These are phyloP conservation scores for Sakesphorus luctuosus DNA, from an alignment of 2,113 vertebrate species.

Conservation along the genomic window DNA sequence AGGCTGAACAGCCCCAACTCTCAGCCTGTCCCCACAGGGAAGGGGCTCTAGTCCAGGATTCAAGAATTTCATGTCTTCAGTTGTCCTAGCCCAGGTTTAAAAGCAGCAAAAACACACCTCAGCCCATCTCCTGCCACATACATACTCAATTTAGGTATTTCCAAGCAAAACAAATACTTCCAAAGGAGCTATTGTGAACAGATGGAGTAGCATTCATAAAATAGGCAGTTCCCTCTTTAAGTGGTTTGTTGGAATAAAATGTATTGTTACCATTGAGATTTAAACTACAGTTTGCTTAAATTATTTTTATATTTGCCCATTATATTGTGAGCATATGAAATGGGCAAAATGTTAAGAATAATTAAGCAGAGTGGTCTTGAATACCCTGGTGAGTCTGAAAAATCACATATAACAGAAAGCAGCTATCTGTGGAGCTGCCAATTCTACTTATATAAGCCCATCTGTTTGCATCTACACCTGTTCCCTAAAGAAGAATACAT, in stretches of 20 bases:
- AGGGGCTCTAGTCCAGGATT: neutral
- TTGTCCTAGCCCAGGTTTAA: neutral
- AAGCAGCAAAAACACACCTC: neutral
- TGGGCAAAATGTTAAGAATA: conserved; percentile 64
- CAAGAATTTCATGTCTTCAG: neutral
- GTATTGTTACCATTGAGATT: conserved; percentile 44
- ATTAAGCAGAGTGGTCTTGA: conserved; percentile 58
- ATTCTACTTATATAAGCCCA: conserved; percentile 59
- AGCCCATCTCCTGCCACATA: neutral
- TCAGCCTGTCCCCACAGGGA: neutral
- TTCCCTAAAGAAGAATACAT: conserved; percentile 38
- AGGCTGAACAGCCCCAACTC: neutral
- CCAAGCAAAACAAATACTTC: conserved; percentile 24
- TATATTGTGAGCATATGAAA: conserved; percentile 48
- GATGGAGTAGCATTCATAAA: conserved; percentile 38
- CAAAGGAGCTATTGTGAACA: conserved; percentile 34
- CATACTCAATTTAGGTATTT: neutral
- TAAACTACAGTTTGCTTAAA: conserved; percentile 45
- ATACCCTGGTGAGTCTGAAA: conserved; percentile 21
- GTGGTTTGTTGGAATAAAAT: conserved; percentile 43
- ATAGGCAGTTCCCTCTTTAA: conserved; percentile 34
- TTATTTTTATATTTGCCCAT: conserved; percentile 62
- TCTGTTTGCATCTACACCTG: conserved; percentile 57
- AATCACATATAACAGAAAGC: conserved; percentile 30
- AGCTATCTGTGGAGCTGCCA: conserved; percentile 56